Conservation (phyloP, 2,113 vertebrate species). For the Bubo scandiacus region DNA sequence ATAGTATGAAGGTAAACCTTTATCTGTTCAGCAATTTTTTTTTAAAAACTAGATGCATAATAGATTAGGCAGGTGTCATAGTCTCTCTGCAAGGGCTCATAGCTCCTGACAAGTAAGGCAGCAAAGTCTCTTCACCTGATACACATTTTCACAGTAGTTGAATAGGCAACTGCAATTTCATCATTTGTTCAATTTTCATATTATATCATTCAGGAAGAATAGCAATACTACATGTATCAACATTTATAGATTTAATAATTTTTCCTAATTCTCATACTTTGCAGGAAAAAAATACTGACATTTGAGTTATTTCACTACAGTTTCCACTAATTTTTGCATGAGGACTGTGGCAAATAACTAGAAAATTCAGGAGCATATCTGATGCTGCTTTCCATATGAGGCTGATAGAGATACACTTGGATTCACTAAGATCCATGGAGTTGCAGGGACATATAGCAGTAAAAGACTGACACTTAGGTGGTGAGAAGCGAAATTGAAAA, state of each 20-base stretch:
- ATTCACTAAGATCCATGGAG: not conserved
- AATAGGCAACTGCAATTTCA: not conserved
- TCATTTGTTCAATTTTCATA: not conserved
- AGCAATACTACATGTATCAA: not conserved
- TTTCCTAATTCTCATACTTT: not conserved
- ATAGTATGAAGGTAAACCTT: not conserved
- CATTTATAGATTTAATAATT: not conserved
- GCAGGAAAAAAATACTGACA: not conserved
- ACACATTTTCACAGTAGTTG: not conserved
- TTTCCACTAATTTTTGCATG: not conserved
- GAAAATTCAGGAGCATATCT: not conserved
- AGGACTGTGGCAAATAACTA: not conserved
- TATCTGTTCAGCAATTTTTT: not conserved
- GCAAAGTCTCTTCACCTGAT: not conserved
- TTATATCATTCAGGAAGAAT: not conserved
- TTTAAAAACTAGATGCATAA: not conserved
- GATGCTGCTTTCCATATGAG: not conserved
- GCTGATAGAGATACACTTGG: not conserved
- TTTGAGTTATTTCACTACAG: not conserved
- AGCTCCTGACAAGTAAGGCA: not conserved
- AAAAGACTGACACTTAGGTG: not conserved
- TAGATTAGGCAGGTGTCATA: not conserved
- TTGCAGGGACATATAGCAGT: not conserved
- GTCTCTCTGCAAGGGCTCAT: not conserved
- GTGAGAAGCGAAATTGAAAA: not conserved